Percentiles rank a stretch among this genome's conserved stretches.
These are phyloP conservation scores for Phortica okadai DNA, from an alignment of 2,888 invertebrate genomes.

Conservation along the genomic window DNA sequence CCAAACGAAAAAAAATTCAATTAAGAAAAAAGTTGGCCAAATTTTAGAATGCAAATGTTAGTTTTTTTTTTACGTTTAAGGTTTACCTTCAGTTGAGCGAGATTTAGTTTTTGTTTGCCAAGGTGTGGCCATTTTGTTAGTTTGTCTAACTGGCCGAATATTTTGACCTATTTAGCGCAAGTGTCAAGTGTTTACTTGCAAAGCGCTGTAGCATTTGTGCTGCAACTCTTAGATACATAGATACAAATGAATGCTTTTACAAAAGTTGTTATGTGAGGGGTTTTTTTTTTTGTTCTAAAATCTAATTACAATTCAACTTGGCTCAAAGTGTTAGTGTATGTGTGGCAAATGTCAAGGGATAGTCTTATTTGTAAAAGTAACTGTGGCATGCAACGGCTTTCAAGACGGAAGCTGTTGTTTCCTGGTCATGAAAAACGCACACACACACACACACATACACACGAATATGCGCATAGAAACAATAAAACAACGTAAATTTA, in stretches of 20 bases:
- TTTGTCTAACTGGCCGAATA: slow-evolving; percentile 4
- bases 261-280: background rate
- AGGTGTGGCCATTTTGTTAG: slow-evolving; percentile 1
- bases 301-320: slow-evolving; percentile 15
- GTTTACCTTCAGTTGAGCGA: background rate
- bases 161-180: slow-evolving; percentile 19
- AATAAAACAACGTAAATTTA: slow-evolving; percentile 19
- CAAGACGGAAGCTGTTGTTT: slow-evolving; percentile 28
- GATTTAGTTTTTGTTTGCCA: background rate
- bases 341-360: slow-evolving; percentile 19
- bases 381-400: slow-evolving; percentile 1
- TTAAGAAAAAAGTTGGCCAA: too few species aligned
- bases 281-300: background rate
- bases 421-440: slow-evolving; percentile 28
- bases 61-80: background rate
- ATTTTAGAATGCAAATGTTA: background rate
- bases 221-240: background rate
- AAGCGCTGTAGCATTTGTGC: background rate
- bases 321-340: background rate
- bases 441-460: slow-evolving; percentile 1
- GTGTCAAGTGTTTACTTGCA: slow-evolving; percentile 13
- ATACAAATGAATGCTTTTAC: background rate
- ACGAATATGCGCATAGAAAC: background rate
- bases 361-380: background rate
- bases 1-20: too few species aligned